These are phyloP conservation scores for Subacronicta megacephala DNA, from an alignment of 2,888 invertebrate species.

Conservation along the genomic window DNA sequence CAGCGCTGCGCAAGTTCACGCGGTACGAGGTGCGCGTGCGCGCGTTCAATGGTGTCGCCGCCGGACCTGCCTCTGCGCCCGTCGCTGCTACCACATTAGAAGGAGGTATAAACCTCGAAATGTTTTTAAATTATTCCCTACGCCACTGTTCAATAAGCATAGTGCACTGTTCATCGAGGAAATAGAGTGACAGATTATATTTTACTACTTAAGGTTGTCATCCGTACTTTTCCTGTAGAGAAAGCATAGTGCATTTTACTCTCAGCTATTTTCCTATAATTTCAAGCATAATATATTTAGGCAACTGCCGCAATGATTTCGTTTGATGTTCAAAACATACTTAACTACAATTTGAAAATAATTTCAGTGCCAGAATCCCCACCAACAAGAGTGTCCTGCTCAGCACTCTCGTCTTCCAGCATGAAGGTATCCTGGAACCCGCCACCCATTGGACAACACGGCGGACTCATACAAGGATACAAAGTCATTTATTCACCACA, in stretches of 20 bases:
- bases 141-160: too few species aligned
- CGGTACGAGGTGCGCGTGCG: slow-evolving; percentile 94
- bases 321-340: too few species aligned
- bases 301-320: too few species aligned
- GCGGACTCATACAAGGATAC: slow-evolving; percentile 93
- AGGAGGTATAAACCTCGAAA: slow-evolving; percentile 90
- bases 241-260: too few species aligned
- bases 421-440: slow-evolving; percentile 93
- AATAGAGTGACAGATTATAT: too few species aligned
- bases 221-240: too few species aligned
- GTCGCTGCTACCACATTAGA: slow-evolving; percentile 92
- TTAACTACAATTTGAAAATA: too few species aligned
- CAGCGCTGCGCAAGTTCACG: slow-evolving; percentile 93
- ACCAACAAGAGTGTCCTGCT: slow-evolving; percentile 91
- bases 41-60: slow-evolving; percentile 94
- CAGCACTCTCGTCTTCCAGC: slow-evolving; percentile 92
- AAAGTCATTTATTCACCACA: slow-evolving; percentile 92
- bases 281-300: too few species aligned
- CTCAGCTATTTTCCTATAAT: too few species aligned
- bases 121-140: neutral
- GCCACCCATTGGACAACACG: slow-evolving; percentile 90
- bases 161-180: too few species aligned
- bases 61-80: slow-evolving; percentile 93
- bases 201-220: too few species aligned
- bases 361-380: slow-evolving; percentile 91